Conservation (phyloP, 2,113 vertebrate genomes). For the Archilochus colubris region DNA sequence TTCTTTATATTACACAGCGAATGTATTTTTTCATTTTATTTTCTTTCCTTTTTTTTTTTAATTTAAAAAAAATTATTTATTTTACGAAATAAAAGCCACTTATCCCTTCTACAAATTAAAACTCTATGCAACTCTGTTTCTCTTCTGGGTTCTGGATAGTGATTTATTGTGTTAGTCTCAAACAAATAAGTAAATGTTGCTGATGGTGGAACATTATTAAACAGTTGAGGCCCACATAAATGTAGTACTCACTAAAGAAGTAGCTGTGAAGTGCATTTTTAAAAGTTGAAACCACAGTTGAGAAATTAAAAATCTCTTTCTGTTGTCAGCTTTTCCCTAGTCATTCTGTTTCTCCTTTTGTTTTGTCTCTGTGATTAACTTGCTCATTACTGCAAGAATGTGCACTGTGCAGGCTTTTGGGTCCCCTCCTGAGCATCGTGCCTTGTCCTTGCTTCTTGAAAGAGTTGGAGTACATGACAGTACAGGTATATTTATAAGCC, state of each 20-base stretch:
- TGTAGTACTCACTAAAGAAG: not conserved
- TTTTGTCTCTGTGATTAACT: not conserved
- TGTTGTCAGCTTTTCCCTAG: not conserved
- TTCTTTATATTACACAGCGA: not conserved
- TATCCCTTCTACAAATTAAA: not conserved
- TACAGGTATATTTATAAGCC: not conserved
- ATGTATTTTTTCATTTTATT: not conserved
- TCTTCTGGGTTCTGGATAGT: not conserved
- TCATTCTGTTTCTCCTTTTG: not conserved
- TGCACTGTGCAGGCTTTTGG: not conserved
- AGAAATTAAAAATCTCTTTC: not conserved
- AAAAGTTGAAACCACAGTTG: not conserved
- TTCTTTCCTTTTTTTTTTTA: too few relatives aligned
- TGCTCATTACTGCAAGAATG: not conserved
- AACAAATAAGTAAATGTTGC: not conserved
- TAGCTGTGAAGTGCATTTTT: not conserved
- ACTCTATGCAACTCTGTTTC: not conserved
- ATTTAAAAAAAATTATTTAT: not conserved
- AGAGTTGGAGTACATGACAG: not conserved
- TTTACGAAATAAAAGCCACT: not conserved
- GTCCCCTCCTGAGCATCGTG: not conserved
- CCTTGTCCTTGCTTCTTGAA: not conserved
- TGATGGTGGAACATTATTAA: not conserved
- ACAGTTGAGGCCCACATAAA: not conserved
- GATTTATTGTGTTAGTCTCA: not conserved